Conservation (phyloP, 2,888 invertebrate species). For the Tiliacea citrago region DNA sequence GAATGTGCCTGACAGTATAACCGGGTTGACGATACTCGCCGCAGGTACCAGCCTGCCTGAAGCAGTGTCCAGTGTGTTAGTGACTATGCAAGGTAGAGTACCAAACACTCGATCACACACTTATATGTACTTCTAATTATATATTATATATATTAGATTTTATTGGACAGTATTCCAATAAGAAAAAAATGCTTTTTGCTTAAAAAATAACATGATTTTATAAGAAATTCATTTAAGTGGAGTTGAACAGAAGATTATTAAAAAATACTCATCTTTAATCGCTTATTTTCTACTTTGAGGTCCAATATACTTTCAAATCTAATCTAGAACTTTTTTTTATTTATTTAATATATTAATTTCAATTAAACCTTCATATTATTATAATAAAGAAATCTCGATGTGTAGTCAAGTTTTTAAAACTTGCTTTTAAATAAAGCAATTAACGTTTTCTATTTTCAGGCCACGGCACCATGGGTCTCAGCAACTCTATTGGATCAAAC, state of each 20-base stretch:
- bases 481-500: conserved; percentile 95
- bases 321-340: not conserved
- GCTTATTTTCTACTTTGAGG: not conserved
- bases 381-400: not conserved
- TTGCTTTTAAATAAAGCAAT: no score
- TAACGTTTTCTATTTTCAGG: conserved; percentile 84
- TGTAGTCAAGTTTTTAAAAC: not conserved
- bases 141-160: not conserved
- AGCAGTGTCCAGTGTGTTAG: conserved; percentile 96
- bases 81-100: conserved; percentile 93
- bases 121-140: not conserved
- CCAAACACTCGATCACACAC: not conserved
- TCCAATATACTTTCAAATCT: not conserved
- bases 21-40: conserved; percentile 96
- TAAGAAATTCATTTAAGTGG: not conserved
- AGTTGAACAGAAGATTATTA: not conserved
- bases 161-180: not conserved
- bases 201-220: not conserved
- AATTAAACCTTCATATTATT: no score
- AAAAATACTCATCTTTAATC: not conserved
- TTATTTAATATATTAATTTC: not conserved
- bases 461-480: conserved; percentile 94
- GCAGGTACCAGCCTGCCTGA: conserved; percentile 97
- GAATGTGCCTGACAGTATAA: conserved; percentile 95
- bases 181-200: not conserved